A percentile compares a stretch with the other conserved stretches of the same genome.
These are phyloP conservation scores for Onychomys torridus DNA, from an alignment of 2,797 vertebrate species.

Conservation along the genomic window DNA sequence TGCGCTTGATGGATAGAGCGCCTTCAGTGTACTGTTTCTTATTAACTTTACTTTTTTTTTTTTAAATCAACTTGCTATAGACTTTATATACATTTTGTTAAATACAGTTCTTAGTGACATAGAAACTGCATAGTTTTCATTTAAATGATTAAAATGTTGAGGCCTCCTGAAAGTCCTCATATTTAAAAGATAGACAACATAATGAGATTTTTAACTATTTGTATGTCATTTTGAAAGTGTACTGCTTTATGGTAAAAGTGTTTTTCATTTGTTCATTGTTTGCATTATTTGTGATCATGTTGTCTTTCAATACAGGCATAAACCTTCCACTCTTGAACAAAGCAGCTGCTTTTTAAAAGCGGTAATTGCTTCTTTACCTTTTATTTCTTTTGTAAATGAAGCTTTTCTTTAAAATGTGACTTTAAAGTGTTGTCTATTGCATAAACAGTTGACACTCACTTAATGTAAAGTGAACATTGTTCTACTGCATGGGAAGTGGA, in stretches of 20 bases:
- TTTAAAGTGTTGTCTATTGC: conserved; percentile 92
- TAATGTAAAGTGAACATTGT: conserved; percentile 93
- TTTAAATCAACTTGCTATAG: conserved; percentile 90
- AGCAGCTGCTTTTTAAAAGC: conserved; percentile 97
- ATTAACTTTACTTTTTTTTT: conserved; percentile 88
- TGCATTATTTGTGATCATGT: conserved; percentile 95
- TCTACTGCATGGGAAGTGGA: conserved; percentile 92
- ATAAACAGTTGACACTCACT: conserved; percentile 92
- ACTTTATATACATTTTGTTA: conserved; percentile 91
- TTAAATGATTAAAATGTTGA: conserved; percentile 88
- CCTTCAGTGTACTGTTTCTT: conserved; percentile 96
- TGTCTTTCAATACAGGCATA: conserved; percentile 97
- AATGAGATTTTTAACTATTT: conserved; percentile 90
- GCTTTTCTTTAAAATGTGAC: conserved; percentile 91
- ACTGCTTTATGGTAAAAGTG: conserved; percentile 91
- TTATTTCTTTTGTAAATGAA: conserved; percentile 94
- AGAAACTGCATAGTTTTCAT: conserved; percentile 88
- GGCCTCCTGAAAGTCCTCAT: conserved; percentile 88
- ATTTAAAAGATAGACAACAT: conserved; percentile 87
- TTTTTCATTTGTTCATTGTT: conserved; percentile 92
- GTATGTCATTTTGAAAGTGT: conserved; percentile 92
- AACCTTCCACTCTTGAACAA: conserved; percentile 95
- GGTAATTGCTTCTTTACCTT: conserved; percentile 98
- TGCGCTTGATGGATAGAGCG: conserved; percentile 91
- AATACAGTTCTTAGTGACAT: conserved; percentile 88